Evolutionary conservation across 2,888 invertebrate genomes (phyloP).

Genomic region (Drosophila eohydei): DNA sequence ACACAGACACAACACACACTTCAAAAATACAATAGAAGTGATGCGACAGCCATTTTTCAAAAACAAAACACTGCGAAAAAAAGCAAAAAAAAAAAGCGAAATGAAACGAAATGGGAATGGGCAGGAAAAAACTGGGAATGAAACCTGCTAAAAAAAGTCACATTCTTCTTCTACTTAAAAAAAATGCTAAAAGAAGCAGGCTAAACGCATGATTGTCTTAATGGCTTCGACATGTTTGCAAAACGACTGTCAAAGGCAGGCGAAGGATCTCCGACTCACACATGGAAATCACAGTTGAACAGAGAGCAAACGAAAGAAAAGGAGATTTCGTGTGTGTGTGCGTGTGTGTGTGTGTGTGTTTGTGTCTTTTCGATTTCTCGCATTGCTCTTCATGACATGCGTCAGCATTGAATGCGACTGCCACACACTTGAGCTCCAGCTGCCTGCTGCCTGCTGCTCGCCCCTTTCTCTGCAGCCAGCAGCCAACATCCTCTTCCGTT

Average conservation of each 20-base stretch:
- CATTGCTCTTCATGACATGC: constrained; percentile 52
- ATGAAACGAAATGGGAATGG: constrained; percentile 33
- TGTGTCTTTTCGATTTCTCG: constrained; percentile 65
- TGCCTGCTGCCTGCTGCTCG: background rate
- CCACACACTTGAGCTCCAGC: constrained; percentile 55
- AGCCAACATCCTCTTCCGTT: constrained; percentile 23
- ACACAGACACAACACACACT: constrained; percentile 54
- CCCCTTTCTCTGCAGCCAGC: background rate
- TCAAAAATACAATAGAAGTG: constrained; percentile 74
- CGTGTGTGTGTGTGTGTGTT: constrained; percentile 8
- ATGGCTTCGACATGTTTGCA: constrained; percentile 81
- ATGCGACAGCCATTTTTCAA: constrained; percentile 80
- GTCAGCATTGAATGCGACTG: constrained; percentile 44
- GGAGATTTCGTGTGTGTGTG: constrained; percentile 25
- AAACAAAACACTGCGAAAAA: constrained; percentile 72
- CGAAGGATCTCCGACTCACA: constrained; percentile 40
- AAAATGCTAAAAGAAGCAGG: constrained; percentile 15
- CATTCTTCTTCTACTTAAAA: constrained; percentile 7
- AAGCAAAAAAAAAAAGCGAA: constrained; percentile 24
- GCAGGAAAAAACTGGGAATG: constrained; percentile 22
- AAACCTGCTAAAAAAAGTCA: constrained; percentile 40
- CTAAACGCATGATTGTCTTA: constrained; percentile 79
- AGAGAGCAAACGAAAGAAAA: constrained; percentile 6
- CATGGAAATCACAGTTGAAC: constrained; percentile 45
- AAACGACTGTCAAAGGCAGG: constrained; percentile 80